Base-by-base conservation (phyloP, 2,888 invertebrate species). In the Phyllotreta striolata region DNA sequence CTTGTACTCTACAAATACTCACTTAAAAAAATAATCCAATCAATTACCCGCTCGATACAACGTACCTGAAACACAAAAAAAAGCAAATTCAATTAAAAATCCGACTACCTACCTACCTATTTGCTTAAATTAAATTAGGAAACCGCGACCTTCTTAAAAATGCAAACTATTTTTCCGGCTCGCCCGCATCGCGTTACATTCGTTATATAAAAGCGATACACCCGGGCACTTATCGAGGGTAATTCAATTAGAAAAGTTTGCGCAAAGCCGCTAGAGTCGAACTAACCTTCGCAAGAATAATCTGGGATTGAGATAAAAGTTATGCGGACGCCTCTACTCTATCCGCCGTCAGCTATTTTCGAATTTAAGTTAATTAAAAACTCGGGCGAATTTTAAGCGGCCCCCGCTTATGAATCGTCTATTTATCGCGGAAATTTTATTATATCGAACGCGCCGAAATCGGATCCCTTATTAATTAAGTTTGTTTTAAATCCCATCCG, bases 211-310 rank as follows among this genome's bases (percentile, higher is more conserved):
- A 52, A 52, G 52, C 13, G 52, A 52, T 12, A 52, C 39, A 38
- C 39, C 39, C 3, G 14, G 10, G 39, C 52, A 39, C 10, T 38
- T 52, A 52, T 38, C 12, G 52, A 8, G 24, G 14, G 52, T 38
- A 52, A 52, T 52, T 38, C 52, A 52, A 52, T 52, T 52, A 38
- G 38, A 52, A 52, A 52, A 52, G 52, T 52, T 52, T 52, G 52
- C 52, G 52, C 52, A 12, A 14, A 52, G 52, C 52, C 39, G 52
- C 52, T 52, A 52, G 52, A 52, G 13, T 39, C 35, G 39, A 52
- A 51, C 35, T 51, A 51, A 52, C 47, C 34, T 51, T 12, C 10
- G 35, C n/a, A 52, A 34, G 52, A 52, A 52, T 52, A 52, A 52
- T 39, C 52, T 38, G 39, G 24, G 38, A 52, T 52, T 52, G 38